Percentiles rank a stretch among this genome's conserved stretches.
phyloP scores from a whole-genome alignment of 2,888 invertebrate genomes.

The Acronicta aceris region DNA sequence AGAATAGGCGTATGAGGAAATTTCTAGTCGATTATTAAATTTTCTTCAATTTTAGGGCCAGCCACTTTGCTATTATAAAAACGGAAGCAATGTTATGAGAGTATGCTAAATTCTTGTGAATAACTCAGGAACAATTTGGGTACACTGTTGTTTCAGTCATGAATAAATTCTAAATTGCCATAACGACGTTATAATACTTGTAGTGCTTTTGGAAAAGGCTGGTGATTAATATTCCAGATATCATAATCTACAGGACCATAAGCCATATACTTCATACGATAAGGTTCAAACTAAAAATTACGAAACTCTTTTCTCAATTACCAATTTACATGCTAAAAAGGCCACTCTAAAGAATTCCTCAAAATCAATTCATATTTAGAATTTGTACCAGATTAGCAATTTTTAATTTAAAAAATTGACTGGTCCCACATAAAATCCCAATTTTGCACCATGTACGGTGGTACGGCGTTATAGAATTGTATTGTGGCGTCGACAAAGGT shows the following conservation, averaged over 20 bases:
- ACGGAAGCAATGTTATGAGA: conserved; percentile 49
- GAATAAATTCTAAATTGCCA: conserved; percentile 43
- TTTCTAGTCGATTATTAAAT: conserved; percentile 56
- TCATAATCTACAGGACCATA: background rate
- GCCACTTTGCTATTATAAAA: conserved; percentile 43
- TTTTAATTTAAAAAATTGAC: too few relatives aligned
- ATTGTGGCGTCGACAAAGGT: background rate
- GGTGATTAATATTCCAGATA: conserved; percentile 1
- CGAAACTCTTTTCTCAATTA: too few relatives aligned
- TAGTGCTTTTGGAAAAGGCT: conserved; percentile 1
- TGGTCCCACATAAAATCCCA: background rate
- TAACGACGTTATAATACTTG: conserved; percentile 20
- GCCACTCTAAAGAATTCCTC: too few relatives aligned
- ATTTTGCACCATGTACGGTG: background rate
- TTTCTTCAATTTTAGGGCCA: conserved; percentile 51
- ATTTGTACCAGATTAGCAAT: too few relatives aligned
- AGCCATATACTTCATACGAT: background rate
- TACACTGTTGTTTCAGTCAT: conserved; percentile 36
- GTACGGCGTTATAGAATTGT: conserved; percentile 7
- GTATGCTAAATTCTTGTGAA: conserved; percentile 47
- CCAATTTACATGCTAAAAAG: too few relatives aligned
- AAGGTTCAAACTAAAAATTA: too few relatives aligned
- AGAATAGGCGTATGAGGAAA: conserved; percentile 33
- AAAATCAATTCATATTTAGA: too few relatives aligned
- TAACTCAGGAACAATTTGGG: conserved; percentile 44